phyloP scores from a whole-genome alignment of 2,113 vertebrate species.

The Alosa alosa region DNA sequence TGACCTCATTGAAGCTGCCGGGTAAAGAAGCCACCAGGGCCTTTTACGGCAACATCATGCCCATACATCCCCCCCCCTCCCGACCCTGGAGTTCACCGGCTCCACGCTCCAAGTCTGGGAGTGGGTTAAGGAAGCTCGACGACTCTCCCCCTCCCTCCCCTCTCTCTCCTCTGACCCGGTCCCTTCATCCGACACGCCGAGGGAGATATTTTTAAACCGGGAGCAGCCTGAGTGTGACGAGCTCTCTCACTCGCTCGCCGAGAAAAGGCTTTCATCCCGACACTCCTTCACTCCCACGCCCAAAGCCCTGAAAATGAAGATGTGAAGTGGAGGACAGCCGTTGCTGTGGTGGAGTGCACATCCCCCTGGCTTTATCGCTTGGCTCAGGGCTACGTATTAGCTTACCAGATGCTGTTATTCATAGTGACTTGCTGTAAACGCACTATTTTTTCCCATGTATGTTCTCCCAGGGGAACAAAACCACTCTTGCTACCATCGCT shows the following conservation, averaged over 20 bases:
- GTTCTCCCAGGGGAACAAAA: neutral
- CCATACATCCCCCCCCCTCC: slow-evolving; percentile 20
- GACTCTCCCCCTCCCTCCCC: neutral
- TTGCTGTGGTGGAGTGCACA: neutral
- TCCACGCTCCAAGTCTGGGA: no score
- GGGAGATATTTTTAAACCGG: neutral
- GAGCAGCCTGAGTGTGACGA: neutral
- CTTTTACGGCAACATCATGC: neutral
- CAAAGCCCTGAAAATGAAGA: neutral
- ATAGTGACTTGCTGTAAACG: neutral
- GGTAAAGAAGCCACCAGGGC: neutral
- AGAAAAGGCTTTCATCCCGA: neutral
- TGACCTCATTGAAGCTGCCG: neutral
- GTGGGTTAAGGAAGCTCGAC: no score
- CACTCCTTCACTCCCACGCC: neutral
- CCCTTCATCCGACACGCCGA: neutral
- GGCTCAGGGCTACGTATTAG: neutral
- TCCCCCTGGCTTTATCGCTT: neutral
- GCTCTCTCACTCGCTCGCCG: neutral
- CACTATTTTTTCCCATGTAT: neutral
- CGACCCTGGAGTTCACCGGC: slow-evolving; percentile 16
- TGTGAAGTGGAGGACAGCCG: neutral
- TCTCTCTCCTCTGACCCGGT: neutral
- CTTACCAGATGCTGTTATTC: slow-evolving; percentile 3
- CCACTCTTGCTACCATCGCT: neutral